Evolutionary conservation across 2,113 vertebrate genomes (phyloP), one percentile per base, ranked within the genome.

Genomic region (Lagopus muta): DNA sequence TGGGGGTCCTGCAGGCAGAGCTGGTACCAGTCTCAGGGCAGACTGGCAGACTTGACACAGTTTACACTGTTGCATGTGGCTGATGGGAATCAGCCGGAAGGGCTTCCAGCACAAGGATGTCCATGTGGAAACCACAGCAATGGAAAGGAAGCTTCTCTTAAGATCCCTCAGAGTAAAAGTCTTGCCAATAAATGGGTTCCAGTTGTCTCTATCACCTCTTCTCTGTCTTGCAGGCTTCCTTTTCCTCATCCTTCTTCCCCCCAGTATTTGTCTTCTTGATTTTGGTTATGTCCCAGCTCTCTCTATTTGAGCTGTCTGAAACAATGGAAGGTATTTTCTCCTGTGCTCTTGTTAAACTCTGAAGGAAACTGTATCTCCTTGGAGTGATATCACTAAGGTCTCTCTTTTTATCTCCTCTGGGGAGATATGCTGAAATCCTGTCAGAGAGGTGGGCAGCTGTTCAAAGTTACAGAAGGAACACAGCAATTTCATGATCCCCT

Each of bases 281-380:
- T 71, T 60, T 22, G 36, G 17, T 62, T 20, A 18, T 6, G 14
- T 19, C 48, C 42, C 69, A 54, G 10, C 36, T 62, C 6, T 50
- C 25, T 89, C 32, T 24, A 10, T 65, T 12, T 65, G 14, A 76
- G 47, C n/a, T 38, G 11, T 58, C 48, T 77, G 60, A 90, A 79
- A 48, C 11, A 34, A 48, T 14, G 43, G 36, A 55, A 15, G 11
- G 11, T 25, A 19, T 73, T 73, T 48, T 58, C 55, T 89, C 28
- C 52, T 13, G 8, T 34, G 57, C 38, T 78, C 0, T 0, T 71
- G 65, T 24, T 67, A 8, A 40, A 45, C n/a, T 45, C 55, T 38
- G 60, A 42, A 69, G 64, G 73, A 78, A 78, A 47, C 8, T 0
- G 0, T 6, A 28, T 81, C 45, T 78, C 36, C 18, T 71, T 64